Evolutionary conservation across 2,797 vertebrate species (phyloP).

Genomic region (Melanitta fusca): DNA sequence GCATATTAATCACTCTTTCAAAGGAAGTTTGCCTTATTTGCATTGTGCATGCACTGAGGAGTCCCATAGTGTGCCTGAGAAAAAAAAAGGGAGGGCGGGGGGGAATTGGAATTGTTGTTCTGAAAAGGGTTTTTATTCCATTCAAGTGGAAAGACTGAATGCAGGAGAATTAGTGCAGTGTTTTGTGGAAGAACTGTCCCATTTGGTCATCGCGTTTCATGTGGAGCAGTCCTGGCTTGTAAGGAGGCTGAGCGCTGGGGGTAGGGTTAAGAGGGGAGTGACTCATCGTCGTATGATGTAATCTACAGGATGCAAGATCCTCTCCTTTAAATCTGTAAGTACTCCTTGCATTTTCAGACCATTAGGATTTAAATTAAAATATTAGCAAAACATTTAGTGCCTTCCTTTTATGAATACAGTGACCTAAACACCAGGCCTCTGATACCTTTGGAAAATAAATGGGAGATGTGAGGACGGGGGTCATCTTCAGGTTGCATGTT

Average conservation of each 20-base stretch:
- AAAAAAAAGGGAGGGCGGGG: slow-evolving; percentile 6
- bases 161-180: slow-evolving; percentile 73
- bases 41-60: slow-evolving; percentile 87
- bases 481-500: fast-evolving
- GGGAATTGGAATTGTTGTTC: slow-evolving; percentile 80
- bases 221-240: slow-evolving; percentile 26
- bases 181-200: slow-evolving; percentile 72
- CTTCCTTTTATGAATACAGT: neutral
- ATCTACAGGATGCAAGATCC: slow-evolving; percentile 3
- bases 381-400: neutral
- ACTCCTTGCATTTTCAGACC: neutral
- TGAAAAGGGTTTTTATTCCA: slow-evolving; percentile 84
- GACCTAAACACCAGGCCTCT: neutral
- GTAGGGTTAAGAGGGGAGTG: slow-evolving; percentile 59
- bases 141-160: slow-evolving; percentile 80
- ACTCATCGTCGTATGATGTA: slow-evolving; percentile 79
- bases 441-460: fast-evolving
- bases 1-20: slow-evolving; percentile 95
- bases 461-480: neutral
- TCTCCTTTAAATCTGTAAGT: neutral
- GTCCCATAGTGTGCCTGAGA: slow-evolving; percentile 81
- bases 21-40: slow-evolving; percentile 88
- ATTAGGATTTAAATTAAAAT: neutral
- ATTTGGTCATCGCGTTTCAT: slow-evolving; percentile 53
- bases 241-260: slow-evolving; percentile 15